Evolutionary conservation across 2,888 invertebrate genomes (phyloP).

Genomic region (Odontomyia ornata): DNA sequence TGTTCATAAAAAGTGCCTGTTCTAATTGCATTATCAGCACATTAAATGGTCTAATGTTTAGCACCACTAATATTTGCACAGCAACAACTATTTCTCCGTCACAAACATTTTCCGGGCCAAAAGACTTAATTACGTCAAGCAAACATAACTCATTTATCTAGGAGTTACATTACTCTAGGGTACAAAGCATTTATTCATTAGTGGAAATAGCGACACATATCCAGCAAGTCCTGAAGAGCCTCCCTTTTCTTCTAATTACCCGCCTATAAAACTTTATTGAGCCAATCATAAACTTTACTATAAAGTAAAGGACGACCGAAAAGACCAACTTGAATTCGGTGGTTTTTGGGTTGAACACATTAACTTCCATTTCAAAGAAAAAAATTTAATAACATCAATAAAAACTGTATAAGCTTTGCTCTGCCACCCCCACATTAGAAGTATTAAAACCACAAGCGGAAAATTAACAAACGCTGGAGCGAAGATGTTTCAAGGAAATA

Average conservation of each 20-base stretch:
- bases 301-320: background rate
- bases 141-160: conserved; percentile 27
- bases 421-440: conserved; percentile 54
- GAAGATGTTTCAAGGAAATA: conserved; percentile 22
- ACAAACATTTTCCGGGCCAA: background rate
- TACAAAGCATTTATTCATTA: conserved; percentile 29
- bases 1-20: no score
- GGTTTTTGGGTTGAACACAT: conserved; percentile 3
- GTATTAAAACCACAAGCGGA: conserved; percentile 63
- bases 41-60: no score
- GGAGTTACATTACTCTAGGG: conserved; percentile 30
- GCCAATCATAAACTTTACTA: conserved; percentile 33
- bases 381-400: conserved; percentile 46
- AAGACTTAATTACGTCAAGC: conserved; percentile 20
- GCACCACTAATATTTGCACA: no score
- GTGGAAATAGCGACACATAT: background rate
- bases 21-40: no score
- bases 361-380: conserved; percentile 7
- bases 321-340: conserved; percentile 34
- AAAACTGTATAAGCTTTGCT: conserved; percentile 29
- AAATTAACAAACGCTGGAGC: conserved; percentile 59
- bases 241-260: conserved; percentile 34
- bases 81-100: no score
- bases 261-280: conserved; percentile 41
- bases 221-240: background rate